These are phyloP conservation scores for Paracentrotus lividus DNA, from an alignment of 53 echinoderm and acorn worm genomes.

Conservation along the genomic window DNA sequence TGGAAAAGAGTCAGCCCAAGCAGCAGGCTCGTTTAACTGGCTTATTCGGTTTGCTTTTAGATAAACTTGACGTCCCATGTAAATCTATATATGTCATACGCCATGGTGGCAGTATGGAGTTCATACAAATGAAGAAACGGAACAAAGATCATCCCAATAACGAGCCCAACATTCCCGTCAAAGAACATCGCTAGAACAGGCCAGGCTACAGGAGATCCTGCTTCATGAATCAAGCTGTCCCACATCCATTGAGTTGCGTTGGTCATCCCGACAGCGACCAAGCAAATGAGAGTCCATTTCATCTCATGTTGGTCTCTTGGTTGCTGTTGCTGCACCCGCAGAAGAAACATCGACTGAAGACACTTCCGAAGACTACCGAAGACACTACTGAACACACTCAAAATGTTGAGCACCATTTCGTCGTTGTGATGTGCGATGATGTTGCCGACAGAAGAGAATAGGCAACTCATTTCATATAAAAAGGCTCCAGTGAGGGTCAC, in stretches of 20 bases:
- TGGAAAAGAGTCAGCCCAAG: no score
- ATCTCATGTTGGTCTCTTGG: background rate
- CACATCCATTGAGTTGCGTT: slow-evolving; percentile 8
- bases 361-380: background rate
- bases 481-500: background rate
- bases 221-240: background rate
- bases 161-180: background rate
- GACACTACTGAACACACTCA: background rate
- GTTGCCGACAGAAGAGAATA: background rate
- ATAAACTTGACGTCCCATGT: background rate
- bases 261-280: background rate
- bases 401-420: background rate
- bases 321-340: background rate
- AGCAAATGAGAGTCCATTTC: background rate
- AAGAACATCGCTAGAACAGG: slow-evolving; percentile 7
- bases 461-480: background rate
- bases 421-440: background rate
- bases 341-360: background rate
- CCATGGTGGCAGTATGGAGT: slow-evolving; percentile 19
- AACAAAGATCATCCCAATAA: slow-evolving; percentile 15
- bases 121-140: slow-evolving; percentile 36
- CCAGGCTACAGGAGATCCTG: background rate
- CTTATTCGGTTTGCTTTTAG: background rate
- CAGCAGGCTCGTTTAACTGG: no score
- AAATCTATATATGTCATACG: background rate